Base-by-base conservation (phyloP, 2,113 vertebrate genomes). In the Hyaena hyaena region DNA sequence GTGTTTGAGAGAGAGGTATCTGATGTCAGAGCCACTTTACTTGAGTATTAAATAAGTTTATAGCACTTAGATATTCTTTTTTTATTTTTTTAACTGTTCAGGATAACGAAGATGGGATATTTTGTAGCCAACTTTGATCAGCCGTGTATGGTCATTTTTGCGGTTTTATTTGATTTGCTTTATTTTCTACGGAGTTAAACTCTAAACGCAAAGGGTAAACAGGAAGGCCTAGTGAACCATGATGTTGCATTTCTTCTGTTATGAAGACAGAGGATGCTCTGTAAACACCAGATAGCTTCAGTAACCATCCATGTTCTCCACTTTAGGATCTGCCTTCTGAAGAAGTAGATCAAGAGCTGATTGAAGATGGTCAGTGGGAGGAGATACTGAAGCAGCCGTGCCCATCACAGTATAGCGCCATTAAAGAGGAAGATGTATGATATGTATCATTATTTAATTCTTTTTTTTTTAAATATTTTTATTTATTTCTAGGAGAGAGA, bases 371-470 rank as follows among this genome's bases (percentile, higher is more conserved):
- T 2, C 99, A 99, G 28, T 99, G 98, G 97, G 99, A 99, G 87
- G 99, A 99, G 83, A 99, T 99, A 94, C 98, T 99, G 94, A 99
- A 99, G 98, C 99, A 99, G 85, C 92, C 98, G 0, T 99, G 99
- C 97, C 99, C 99, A 16, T 61, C 98, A 16, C 99, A 99, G 92
- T 99, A 99, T 95, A 96, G 95, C 2, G 85, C 86, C 77, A 98
- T 99, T 90, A 99, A 99, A 97, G 99, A 99, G 96, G 99, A 99
- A 97, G 99, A 99, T 98, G 99, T 99, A 99, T 98, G 95, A 7
- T 2, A 45, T 74, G 0, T 10, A 1, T 24, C 74, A 24, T 9
- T 33, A 16, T 48, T 61, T 23, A 17, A 4, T 19, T 82, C 80
- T 77, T 19, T 39, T 39, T 39, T 39, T 39, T 39, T 39, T 39